Evolutionary conservation across 1,140 invertebrate species (phyloP), one percentile per base, ranked within the genome.

Genomic region (Drosophila nannoptera): DNA sequence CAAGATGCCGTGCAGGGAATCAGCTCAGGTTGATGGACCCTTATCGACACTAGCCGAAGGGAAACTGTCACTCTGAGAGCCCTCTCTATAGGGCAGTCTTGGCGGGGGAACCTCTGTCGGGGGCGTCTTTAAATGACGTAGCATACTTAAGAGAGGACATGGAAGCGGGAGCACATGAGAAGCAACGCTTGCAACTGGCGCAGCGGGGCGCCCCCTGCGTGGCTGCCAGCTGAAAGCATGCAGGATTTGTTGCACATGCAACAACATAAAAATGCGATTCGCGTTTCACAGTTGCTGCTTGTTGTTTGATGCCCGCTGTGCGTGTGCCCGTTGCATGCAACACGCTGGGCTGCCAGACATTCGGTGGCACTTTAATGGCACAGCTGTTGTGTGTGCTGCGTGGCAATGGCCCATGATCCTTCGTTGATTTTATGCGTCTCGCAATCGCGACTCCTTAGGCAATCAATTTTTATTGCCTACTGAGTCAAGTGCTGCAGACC

Each of bases 381-480:
- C 43, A 43, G 60, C 43, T 69, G 66, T 32, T 69, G 53, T 6
- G 59, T 36, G 75, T 78, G 80, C 60, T 67, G 77, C 49, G 77
- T 78, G 77, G 55, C 73, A 73, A 80, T 76, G 71, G 76, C 46
- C 72, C 61, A 43, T 42, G 56, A 58, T 46, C 22, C 11, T 58
- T 69, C 38, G 55, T 69, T 60, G 61, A 66, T 75, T 81, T 80
- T 62, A 76, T 81, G 61, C 70, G 52, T 7, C 43, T 35, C 31
- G 16, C 38, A 62, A 60, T 54, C 70, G 56, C 70, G 58, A 63
- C 63, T 58, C 64, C 55, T 43, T 46, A 45, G 77, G 54, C 73
- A 75, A 80, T 80, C 77, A 73, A 80, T 80, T 80, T 80, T 80
- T 80, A 80, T 76, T 45, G n/a, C 29, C 40, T 35, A 35, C 61